Evolutionary conservation across 37 sponge, comb jelly and placozoan species (phyloP).

Genomic region (Halisarca cf. caerulea): DNA sequence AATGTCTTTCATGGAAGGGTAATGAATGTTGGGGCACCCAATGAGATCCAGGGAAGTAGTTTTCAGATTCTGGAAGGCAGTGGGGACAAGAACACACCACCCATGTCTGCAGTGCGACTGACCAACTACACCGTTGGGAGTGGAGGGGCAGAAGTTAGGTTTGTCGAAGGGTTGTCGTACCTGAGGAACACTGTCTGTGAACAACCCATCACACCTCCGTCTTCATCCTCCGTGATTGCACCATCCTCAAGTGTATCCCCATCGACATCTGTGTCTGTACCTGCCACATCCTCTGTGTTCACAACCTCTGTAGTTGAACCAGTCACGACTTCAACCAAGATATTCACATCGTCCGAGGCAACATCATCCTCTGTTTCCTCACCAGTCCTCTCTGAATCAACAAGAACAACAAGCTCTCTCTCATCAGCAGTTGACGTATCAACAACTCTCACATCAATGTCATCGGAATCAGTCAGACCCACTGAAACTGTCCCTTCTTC

Average conservation of each 20-base stretch:
- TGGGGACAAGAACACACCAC: neutral
- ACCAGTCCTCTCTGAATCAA: neutral
- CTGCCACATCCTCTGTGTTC: neutral
- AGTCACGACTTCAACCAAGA: neutral
- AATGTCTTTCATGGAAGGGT: neutral
- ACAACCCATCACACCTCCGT: neutral
- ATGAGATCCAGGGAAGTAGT: neutral
- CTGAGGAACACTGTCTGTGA: neutral
- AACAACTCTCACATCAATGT: neutral
- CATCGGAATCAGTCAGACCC: neutral
- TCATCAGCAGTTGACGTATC: neutral
- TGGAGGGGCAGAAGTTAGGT: neutral
- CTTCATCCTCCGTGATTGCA: neutral
- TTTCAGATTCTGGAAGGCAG: neutral
- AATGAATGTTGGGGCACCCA: neutral
- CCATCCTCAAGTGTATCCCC: neutral
- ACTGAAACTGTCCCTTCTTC: neutral
- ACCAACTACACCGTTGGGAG: neutral
- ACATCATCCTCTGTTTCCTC: neutral
- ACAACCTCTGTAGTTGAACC: neutral
- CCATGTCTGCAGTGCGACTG: neutral
- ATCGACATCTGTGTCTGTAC: neutral
- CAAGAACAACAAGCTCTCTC: neutral
- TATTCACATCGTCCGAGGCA: neutral
- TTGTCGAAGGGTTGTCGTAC: neutral